phyloP scores from a whole-genome alignment of 2,113 vertebrate species.

The Antigone vipio region DNA sequence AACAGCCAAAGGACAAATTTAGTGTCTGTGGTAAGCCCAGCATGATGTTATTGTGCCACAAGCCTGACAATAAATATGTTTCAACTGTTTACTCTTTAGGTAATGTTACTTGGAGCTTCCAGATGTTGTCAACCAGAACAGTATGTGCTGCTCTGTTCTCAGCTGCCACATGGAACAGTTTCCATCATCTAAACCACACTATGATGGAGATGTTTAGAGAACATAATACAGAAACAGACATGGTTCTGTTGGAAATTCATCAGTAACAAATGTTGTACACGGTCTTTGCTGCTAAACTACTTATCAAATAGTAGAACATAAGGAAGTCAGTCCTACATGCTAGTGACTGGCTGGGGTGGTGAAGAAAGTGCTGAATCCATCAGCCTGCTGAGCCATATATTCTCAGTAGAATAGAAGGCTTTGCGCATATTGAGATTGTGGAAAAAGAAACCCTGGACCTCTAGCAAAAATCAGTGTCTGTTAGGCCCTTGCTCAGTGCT shows the following conservation, averaged over 20 bases:
- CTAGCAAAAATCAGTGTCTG: neutral
- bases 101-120: neutral
- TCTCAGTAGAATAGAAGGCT: neutral
- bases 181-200: neutral
- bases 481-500: neutral
- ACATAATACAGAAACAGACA: neutral
- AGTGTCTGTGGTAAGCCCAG: neutral
- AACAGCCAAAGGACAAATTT: neutral
- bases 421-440: neutral
- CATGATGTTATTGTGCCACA: neutral
- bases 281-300: neutral
- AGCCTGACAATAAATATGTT: neutral
- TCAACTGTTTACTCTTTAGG: neutral
- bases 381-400: neutral
- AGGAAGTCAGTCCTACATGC: neutral
- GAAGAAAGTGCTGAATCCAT: neutral
- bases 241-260: neutral
- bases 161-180: neutral
- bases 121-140: neutral
- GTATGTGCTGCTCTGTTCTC: neutral
- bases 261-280: neutral
- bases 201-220: constrained; percentile 1
- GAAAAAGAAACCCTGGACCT: neutral
- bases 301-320: neutral
- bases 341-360: neutral